Evolutionary conservation across 2,113 vertebrate species (phyloP), one percentile per base, ranked within the genome.

Genomic region (Siniperca knerii): DNA sequence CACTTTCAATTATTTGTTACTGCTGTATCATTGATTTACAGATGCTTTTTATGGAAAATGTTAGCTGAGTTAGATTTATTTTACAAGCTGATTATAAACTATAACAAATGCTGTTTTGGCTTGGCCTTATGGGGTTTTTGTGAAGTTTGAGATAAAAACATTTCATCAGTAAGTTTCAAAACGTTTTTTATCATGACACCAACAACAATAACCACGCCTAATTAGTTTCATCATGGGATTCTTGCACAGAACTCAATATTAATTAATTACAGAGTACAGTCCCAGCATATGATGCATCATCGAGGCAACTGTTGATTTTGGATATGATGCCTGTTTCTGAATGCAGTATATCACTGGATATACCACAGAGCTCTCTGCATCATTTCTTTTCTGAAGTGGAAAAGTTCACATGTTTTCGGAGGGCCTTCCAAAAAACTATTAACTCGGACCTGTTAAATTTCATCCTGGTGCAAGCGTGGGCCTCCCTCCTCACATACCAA

Each of bases 261-360:
- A 84, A 83, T 85, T 64, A 76, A 84, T 86, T 73, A 81, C 74
- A 83, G 68, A 57, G 55, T 8, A 11, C 8, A n/a, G 58, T 11
- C 42, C 23, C 42, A 25, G 65, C 3, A 6, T 61, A 1, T 16
- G 37, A 83, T 78, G 37, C 67, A 82, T 90, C 58, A 66, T 55
- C 0, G 0, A 68, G 35, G 68, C 40, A 62, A 20, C 21, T 86
- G 74, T 88, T 87, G 84, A 61, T 84, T 89, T 89, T 89, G 84
- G 84, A 84, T 52, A 4, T 8, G 42, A 5, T 12, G 57, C 42
- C 40, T 42, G 55, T 68, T 66, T 73, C 29, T 77, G 23, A 70
- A 54, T 23, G 68, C 77, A 54, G 12, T 84, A 58, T 62, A 69
- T 89, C 72, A 75, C 23, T 40, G 64, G 21, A 48, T 52, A 48